A percentile compares a stretch with the other conserved stretches of the same genome.
Evolutionary conservation across 2,888 invertebrate species (phyloP).

Genomic region (Octonoba sinensis): DNA sequence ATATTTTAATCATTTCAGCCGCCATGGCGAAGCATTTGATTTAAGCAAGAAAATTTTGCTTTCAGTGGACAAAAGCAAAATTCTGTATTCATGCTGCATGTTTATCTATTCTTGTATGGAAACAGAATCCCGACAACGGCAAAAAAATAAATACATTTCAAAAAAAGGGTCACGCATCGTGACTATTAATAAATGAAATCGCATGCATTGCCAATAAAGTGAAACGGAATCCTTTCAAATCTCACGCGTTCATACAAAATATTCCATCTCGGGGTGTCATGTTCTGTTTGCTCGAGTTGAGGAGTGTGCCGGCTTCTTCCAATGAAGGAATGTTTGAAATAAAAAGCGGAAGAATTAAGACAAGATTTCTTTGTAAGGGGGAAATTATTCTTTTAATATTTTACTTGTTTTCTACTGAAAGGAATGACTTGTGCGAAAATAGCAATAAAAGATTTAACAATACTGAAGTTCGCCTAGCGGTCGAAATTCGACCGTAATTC

Average conservation of each 20-base stretch:
- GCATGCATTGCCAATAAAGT: conserved; percentile 36
- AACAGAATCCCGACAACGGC: conserved; percentile 28
- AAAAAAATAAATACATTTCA: no score
- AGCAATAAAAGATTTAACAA: no score
- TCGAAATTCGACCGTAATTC: no score
- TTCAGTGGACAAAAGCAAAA: conserved; percentile 46
- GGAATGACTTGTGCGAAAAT: no score
- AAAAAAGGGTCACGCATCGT: conserved; percentile 23
- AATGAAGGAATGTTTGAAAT: not conserved
- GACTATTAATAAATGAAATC: conserved; percentile 21
- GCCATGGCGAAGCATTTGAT: no score
- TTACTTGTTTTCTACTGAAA: no score
- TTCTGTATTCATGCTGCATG: not conserved
- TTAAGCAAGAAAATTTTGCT: conserved; percentile 29
- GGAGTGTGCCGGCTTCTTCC: not conserved
- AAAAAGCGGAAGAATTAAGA: not conserved
- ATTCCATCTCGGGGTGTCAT: not conserved
- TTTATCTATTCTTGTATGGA: conserved; percentile 13
- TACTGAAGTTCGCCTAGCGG: no score
- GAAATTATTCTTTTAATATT: no score
- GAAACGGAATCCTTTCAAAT: conserved; percentile 40
- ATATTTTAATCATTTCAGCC: no score
- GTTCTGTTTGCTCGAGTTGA: not conserved
- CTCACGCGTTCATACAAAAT: conserved; percentile 23
- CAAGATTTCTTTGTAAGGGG: no score